phyloP scores from a whole-genome alignment of 2,888 invertebrate species.

The Agrotis exclamationis region DNA sequence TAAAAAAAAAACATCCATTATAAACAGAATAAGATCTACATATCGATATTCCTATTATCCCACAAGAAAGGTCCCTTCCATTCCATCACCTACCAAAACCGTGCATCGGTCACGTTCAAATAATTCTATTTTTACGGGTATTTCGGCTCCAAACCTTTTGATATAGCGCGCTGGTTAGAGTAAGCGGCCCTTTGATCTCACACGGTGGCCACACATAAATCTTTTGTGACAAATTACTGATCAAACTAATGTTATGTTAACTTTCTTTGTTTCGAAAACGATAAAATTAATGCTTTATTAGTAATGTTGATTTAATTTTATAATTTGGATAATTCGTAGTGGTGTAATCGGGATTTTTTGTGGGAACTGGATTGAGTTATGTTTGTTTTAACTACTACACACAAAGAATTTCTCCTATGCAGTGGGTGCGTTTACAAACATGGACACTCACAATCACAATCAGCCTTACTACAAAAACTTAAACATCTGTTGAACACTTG shows the following conservation, averaged over 20 bases:
- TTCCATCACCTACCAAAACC: constrained; percentile 24
- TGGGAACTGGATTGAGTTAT: constrained; percentile 26
- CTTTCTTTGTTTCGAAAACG: constrained; percentile 62
- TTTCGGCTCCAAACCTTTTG: constrained; percentile 73
- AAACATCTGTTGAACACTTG: no score
- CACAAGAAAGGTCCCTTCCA: background rate
- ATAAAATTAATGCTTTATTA: constrained; percentile 57
- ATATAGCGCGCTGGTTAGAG: constrained; percentile 68
- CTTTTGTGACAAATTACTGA: constrained; percentile 81
- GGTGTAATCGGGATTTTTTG: constrained; percentile 13
- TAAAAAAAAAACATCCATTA: no score
- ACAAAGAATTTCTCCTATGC: no score
- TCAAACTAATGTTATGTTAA: constrained; percentile 63
- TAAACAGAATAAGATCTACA: no score
- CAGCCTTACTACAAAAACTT: no score
- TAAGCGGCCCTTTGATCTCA: constrained; percentile 79
- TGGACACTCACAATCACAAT: no score
- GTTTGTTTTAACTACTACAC: background rate
- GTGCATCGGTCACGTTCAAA: constrained; percentile 67
- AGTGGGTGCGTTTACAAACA: no score
- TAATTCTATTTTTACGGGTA: constrained; percentile 75
- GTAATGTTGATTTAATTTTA: constrained; percentile 57
- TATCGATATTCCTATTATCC: no score
- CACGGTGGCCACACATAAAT: constrained; percentile 82
- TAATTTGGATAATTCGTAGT: constrained; percentile 20